Base-by-base conservation (phyloP, 2,888 invertebrate genomes). In the Pristionchus entomophagus region DNA sequence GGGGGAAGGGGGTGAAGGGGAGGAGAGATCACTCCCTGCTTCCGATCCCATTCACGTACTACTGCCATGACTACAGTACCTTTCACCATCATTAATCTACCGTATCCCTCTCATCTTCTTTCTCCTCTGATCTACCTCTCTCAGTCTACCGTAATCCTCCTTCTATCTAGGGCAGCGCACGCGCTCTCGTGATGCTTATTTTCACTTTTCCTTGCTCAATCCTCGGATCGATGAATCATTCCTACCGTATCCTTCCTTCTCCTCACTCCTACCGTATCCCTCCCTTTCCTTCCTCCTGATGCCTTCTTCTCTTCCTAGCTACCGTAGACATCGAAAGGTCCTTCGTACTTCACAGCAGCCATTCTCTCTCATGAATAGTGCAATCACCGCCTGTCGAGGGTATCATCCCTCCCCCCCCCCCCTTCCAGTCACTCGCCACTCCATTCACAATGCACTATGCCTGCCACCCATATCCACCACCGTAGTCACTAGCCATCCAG, bases 311-410 rank as follows among this genome's bases (percentile, higher is more conserved):
- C 51, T 80, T 4, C 35, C 82, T 35, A 56, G 26, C 69, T 69
- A 69, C 69, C 73, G 73, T 73, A 73, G 38, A 26, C 73, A 65
- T 6, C 4, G 29, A 73, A 73, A 73, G 73, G 73, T 38, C 73
- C 45, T 19, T 73, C 73, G 73, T 73, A 73, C 73, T 73, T 73
- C 73, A 45, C 73, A 73, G 73, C 73, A 73, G 73, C 45, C 73
- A 22, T 26, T 73, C 41, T 45, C 73, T 32, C 73, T 73, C 45
- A 41, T 10, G 51, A 78, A n/a, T n/a, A 49, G 51, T 78, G 51
- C 49, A 53, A 49, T 49, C 19, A 32, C 51, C 78, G 78, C 51
- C 51, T 78, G 73, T 73, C 73, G 73, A 78, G 51, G 78, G 78
- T 78, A 53, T 53, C 78, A 78, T 53, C 78, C 35, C 73, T 45